Evolutionary conservation across 1,140 invertebrate species (phyloP), one percentile per base, ranked within the genome.

Genomic region (Lordiphosa collinella): DNA sequence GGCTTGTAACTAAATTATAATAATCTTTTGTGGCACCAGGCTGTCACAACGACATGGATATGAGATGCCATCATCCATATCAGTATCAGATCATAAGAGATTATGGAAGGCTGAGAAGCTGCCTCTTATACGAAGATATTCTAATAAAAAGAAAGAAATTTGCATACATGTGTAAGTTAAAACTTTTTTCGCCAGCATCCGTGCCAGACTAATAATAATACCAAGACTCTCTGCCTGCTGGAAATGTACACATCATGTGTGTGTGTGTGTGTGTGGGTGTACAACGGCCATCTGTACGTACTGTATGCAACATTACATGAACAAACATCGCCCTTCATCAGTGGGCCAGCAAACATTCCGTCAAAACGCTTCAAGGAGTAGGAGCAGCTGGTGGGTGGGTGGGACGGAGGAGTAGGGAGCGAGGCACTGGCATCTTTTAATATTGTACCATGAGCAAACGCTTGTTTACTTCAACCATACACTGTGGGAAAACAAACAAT

Each of bases 141-240:
- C 53, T 72, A 65, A 76, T 84, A 84, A 76, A 74, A 80, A 50
- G 53, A 74, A 80, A 53, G 53, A 55, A 74, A 80, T 80, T 80
- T 80, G 74, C 75, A 73, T 73, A 68, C 75, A 73, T 73, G 55
- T 52, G 72, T 64, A 78, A 54, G 36, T 66, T 68, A 25, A 64
- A 62, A 49, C 57, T 50, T 34, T 48, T 61, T 46, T 35, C 48
- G 14, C 29, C 41, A 40, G 66, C 52, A 57, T 50, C 65, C 57
- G 50, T 75, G 53, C 71, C 50, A 36, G 47, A 61, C 51, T 55
- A 38, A 59, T 73, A 73, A 72, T 73, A 73, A 73, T 66, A 49
- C 50, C 46, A 43, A 37, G 56, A 4, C 38, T 48, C 18, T 9
- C 22, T 25, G 22, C 22, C 6, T 25, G 22, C 22, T 25, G 22